A percentile compares a stretch with the other conserved stretches of the same genome.
Evolutionary conservation across 2,888 invertebrate species (phyloP).

Genomic region (Pocota personata): DNA sequence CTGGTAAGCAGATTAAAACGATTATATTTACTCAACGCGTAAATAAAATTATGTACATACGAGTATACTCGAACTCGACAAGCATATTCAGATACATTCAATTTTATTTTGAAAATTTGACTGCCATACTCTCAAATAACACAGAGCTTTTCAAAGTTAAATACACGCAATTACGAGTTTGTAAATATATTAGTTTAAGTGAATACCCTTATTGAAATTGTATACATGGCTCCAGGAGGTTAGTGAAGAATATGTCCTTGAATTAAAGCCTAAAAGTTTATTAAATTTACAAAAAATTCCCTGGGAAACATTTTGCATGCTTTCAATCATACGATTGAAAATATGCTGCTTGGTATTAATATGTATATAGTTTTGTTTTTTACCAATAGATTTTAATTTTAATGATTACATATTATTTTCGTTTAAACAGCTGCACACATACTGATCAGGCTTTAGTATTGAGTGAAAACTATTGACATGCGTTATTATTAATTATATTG

Average conservation of each 20-base stretch:
- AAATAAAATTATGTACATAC: no score
- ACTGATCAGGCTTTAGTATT: constrained; percentile 56
- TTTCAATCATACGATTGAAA: constrained; percentile 31
- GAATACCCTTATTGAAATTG: no score
- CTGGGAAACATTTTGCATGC: constrained; percentile 58
- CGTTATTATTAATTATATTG: background rate
- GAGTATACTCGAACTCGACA: no score
- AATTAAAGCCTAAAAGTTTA: background rate
- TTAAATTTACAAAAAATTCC: background rate
- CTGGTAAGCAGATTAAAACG: no score
- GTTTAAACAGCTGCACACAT: constrained; percentile 33
- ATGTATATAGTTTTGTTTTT: background rate
- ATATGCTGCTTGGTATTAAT: background rate
- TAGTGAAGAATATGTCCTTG: background rate
- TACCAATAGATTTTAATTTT: background rate
- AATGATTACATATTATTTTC: constrained; percentile 5
- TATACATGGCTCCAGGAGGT: no score
- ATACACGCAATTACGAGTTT: no score
- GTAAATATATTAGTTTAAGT: no score
- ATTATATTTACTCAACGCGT: no score
- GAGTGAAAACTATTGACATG: constrained; percentile 7
- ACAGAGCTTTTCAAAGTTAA: no score
- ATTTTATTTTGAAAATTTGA: no score
- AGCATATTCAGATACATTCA: no score
- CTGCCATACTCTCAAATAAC: no score